Percentiles rank a stretch among this genome's conserved stretches.
Evolutionary conservation across 2,113 vertebrate genomes (phyloP).

Genomic region (Cranoglanis bouderius): DNA sequence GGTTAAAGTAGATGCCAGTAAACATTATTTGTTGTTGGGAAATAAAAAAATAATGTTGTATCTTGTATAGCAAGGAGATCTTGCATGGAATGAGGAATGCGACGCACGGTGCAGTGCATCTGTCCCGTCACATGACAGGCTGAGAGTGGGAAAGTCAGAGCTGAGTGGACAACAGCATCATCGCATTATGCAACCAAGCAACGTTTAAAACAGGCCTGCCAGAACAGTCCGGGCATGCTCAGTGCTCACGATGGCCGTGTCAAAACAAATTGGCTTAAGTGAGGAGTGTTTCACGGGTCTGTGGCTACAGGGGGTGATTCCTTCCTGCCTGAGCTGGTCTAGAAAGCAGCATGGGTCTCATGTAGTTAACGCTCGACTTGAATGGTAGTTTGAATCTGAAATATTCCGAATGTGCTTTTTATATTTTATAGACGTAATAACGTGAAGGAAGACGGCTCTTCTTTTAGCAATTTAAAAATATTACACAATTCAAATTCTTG

Average conservation of each 20-base stretch:
- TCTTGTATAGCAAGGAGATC: neutral
- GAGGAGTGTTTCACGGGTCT: conserved; percentile 64
- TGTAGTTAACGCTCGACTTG: neutral
- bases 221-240: conserved; percentile 67
- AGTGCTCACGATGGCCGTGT: conserved; percentile 65
- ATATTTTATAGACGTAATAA: neutral
- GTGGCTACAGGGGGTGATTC: conserved; percentile 60
- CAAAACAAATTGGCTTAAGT: conserved; percentile 74
- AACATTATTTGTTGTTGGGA: neutral
- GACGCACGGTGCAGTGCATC: conserved; percentile 57
- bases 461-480: neutral
- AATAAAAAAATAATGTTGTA: too few species aligned
- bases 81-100: conserved; percentile 34
- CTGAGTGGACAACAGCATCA: conserved; percentile 65
- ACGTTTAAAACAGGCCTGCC: conserved; percentile 64
- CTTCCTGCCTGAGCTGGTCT: conserved; percentile 21
- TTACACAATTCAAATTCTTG: neutral
- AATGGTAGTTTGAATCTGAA: neutral
- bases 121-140: conserved; percentile 61
- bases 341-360: neutral
- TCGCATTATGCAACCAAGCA: conserved; percentile 71
- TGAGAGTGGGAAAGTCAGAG: conserved; percentile 59
- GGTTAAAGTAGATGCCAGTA: neutral
- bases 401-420: neutral
- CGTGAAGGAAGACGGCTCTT: neutral